phyloP scores from a whole-genome alignment of 2,888 invertebrate species.

The Dusona sp. region DNA sequence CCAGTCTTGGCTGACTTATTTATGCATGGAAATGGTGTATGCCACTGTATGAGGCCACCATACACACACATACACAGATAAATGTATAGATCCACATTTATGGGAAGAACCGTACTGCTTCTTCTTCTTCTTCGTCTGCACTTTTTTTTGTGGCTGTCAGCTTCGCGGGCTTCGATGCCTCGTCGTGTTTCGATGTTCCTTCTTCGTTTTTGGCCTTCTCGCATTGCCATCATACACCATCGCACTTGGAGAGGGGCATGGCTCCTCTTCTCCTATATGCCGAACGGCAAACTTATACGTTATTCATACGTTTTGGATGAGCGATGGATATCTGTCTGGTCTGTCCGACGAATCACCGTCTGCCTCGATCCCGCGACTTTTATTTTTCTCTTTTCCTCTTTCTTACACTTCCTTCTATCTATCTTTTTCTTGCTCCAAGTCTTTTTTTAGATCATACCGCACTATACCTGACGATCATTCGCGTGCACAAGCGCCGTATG shows the following conservation, averaged over 20 bases:
- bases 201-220: constrained; percentile 16
- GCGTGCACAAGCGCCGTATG: constrained; percentile 26
- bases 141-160: constrained; percentile 16
- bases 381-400: constrained; percentile 23
- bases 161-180: constrained; percentile 4
- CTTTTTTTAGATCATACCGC: background rate
- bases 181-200: constrained; percentile 17
- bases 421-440: constrained; percentile 2
- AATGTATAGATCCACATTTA: background rate
- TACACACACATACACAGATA: background rate
- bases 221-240: constrained; percentile 27
- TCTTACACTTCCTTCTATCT: constrained; percentile 2
- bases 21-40: constrained; percentile 76
- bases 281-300: constrained; percentile 75
- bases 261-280: constrained; percentile 46
- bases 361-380: constrained; percentile 59
- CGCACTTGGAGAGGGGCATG: background rate
- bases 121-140: constrained; percentile 45
- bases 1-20: constrained; percentile 74
- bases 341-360: constrained; percentile 58
- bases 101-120: constrained; percentile 8
- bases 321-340: constrained; percentile 77
- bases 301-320: constrained; percentile 78
- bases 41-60: constrained; percentile 43
- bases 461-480: constrained; percentile 14